These are phyloP conservation scores for Falco peregrinus DNA, from an alignment of 2,797 vertebrate species.

Conservation along the genomic window DNA sequence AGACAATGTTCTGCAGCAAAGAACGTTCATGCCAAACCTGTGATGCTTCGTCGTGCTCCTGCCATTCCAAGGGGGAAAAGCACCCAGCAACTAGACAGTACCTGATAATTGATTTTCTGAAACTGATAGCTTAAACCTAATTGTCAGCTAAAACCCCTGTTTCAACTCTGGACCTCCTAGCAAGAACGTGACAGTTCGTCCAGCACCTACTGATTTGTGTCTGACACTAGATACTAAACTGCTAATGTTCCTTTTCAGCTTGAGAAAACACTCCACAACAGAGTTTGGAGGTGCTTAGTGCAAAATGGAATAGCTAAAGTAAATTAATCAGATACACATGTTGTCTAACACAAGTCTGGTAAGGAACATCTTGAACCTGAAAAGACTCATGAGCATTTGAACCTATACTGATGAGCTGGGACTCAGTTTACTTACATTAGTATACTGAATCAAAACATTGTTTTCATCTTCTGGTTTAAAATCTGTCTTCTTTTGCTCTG, in stretches of 20 bases:
- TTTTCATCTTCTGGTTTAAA: slow-evolving; percentile 98
- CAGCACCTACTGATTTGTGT: background rate
- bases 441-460: slow-evolving; percentile 98
- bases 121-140: background rate
- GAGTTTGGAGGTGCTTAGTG: background rate
- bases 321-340: background rate
- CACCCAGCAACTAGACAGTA: background rate
- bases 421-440: slow-evolving; percentile 84
- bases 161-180: background rate
- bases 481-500: slow-evolving; percentile 99
- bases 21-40: background rate
- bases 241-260: background rate
- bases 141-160: background rate
- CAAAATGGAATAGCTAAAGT: background rate
- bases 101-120: background rate
- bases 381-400: background rate
- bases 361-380: background rate
- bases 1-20: background rate
- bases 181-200: background rate
- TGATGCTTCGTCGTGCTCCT: background rate
- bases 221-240: background rate
- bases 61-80: background rate
- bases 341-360: background rate
- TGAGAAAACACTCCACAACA: background rate
- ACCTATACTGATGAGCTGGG: background rate